Conservation (phyloP, 2,888 invertebrate genomes). For the Vanessa cardui region DNA sequence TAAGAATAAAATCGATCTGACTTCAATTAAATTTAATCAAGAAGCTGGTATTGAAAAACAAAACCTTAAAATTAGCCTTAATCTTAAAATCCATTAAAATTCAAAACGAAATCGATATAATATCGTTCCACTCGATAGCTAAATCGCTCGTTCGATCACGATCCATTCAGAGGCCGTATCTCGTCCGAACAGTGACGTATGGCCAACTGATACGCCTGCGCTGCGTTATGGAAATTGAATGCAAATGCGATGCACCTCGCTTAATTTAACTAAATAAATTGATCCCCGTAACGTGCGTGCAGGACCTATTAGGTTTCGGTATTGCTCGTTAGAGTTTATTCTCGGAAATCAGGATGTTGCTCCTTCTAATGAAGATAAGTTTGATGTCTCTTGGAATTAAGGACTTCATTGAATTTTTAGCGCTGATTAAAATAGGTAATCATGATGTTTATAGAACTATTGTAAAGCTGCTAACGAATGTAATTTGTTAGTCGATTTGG, state of each 20-base stretch:
- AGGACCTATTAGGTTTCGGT: conserved; percentile 62
- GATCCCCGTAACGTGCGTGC: conserved; percentile 64
- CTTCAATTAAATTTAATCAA: conserved; percentile 5
- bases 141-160: conserved; percentile 62
- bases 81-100: conserved; percentile 31
- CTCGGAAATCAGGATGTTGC: conserved; percentile 46
- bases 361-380: conserved; percentile 37
- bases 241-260: conserved; percentile 76
- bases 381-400: conserved; percentile 10
- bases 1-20: conserved; percentile 4
- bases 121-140: conserved; percentile 49
- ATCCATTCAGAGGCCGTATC: conserved; percentile 56
- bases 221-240: conserved; percentile 80
- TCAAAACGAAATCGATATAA: conserved; percentile 36
- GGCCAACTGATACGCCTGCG: conserved; percentile 66
- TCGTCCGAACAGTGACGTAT: conserved; percentile 74
- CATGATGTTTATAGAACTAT: conserved; percentile 10
- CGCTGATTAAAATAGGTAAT: conserved; percentile 10
- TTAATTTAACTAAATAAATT: conserved; percentile 81
- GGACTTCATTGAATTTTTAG: conserved; percentile 13
- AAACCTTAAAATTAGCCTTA: conserved; percentile 13
- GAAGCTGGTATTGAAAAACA: conserved; percentile 11
- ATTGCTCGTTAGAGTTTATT: conserved; percentile 55
- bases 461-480: conserved; percentile 13
- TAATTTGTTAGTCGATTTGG: conserved; percentile 8